phyloP scores from a whole-genome alignment of 1,140 invertebrate genomes.

The Macrocentrus cingulum region DNA sequence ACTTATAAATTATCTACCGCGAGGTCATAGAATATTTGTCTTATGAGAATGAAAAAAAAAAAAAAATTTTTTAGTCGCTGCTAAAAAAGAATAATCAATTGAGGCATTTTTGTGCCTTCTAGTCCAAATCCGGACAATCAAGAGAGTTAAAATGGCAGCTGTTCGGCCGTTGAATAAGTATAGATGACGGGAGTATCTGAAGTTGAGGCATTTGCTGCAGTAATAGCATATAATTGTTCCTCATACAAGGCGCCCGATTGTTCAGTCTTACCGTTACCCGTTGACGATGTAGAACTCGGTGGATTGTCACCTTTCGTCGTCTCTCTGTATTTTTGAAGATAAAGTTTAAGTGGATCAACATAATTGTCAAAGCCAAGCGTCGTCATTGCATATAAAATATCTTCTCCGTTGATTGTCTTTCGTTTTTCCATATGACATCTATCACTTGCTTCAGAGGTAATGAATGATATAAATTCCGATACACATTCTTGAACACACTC shows the following conservation, averaged over 20 bases:
- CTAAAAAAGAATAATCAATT: no score
- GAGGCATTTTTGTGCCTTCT: no score
- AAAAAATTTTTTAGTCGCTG: no score
- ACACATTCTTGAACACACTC: conserved; percentile 99
- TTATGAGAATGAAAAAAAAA: no score
- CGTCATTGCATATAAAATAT: conserved; percentile 96
- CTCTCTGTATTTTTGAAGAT: conserved; percentile 96
- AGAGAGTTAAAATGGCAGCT: conserved; percentile 57
- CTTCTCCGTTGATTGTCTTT: conserved; percentile 99
- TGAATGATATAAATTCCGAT: conserved; percentile 99
- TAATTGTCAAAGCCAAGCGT: conserved; percentile 98
- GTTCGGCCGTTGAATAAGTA: conserved; percentile 52
- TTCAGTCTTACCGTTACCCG: conserved; percentile 50
- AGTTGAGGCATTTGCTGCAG: conserved; percentile 46
- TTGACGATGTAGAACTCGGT: conserved; percentile 24
- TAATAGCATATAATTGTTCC: conserved; percentile 55
- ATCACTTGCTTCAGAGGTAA: conserved; percentile 97
- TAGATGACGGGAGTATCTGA: conserved; percentile 57
- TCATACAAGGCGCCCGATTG: conserved; percentile 46
- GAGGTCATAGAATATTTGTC: no score
- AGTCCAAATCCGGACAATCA: conserved; percentile 36
- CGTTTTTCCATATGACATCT: conserved; percentile 96
- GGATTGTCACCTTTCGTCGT: conserved; percentile 61
- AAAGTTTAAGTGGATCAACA: conserved; percentile 94
- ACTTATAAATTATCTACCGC: no score